Conservation (phyloP, 2,113 vertebrate species). For the Melanostigma gelatinosum region DNA sequence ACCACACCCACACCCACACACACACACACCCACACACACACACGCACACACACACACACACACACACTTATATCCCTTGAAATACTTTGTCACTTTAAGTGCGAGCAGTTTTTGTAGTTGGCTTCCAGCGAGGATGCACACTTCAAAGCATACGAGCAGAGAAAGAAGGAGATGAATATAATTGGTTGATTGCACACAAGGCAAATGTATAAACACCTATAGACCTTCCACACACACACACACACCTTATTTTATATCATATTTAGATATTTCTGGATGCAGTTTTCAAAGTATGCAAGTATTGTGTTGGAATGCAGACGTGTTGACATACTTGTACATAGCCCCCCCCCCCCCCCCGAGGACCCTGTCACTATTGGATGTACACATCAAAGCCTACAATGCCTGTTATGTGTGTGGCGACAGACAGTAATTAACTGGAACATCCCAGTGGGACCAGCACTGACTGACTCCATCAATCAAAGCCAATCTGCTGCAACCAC, state of each 20-base stretch:
- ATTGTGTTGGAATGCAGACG: constrained; percentile 35
- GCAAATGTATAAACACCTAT: not conserved
- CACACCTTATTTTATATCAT: not conserved
- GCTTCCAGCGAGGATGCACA: constrained; percentile 13
- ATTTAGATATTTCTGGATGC: constrained; percentile 2
- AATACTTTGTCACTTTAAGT: constrained; percentile 53
- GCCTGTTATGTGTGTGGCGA: constrained; percentile 68
- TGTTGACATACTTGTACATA: not conserved
- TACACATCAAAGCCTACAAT: constrained; percentile 65
- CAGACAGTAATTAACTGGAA: constrained; percentile 78
- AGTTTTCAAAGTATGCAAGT: constrained; percentile 28
- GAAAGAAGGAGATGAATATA: constrained; percentile 8
- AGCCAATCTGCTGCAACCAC: constrained; percentile 63
- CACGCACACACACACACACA: constrained; percentile 19
- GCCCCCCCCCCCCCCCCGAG: not conserved
- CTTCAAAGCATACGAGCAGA: constrained; percentile 26
- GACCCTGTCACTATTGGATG: constrained; percentile 55
- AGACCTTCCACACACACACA: constrained; percentile 13
- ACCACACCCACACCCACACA: constrained; percentile 42
- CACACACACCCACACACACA: constrained; percentile 27
- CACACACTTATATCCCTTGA: constrained; percentile 47
- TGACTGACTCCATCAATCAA: constrained; percentile 75
- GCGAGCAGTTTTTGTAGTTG: constrained; percentile 26
- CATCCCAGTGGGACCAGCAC: constrained; percentile 71
- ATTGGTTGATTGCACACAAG: constrained; percentile 1